Percentiles rank a stretch among this genome's conserved stretches.
Conservation (phyloP, 2,797 vertebrate species). For the Morus bassanus region DNA sequence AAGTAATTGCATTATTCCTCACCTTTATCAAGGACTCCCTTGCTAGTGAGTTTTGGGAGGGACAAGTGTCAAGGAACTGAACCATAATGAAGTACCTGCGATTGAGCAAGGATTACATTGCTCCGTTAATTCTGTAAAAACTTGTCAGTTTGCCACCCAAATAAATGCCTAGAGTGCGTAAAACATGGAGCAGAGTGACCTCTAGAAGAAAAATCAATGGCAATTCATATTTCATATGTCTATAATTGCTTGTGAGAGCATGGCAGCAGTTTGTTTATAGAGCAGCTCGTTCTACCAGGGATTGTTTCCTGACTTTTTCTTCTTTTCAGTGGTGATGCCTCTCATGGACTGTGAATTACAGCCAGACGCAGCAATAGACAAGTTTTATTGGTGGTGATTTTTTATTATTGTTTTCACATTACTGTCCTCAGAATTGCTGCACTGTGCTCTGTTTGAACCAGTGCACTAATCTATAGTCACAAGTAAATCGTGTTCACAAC, state of each 20-base stretch:
- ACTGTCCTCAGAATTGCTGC: slow-evolving; percentile 32
- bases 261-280: slow-evolving; percentile 76
- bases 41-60: slow-evolving; percentile 71
- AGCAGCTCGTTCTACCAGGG: slow-evolving; percentile 34
- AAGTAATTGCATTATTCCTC: slow-evolving; percentile 72
- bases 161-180: slow-evolving; percentile 82
- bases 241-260: slow-evolving; percentile 84
- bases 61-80: slow-evolving; percentile 72
- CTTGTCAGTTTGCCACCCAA: slow-evolving; percentile 79
- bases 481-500: neutral
- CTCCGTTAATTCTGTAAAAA: slow-evolving; percentile 73
- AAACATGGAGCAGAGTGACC: slow-evolving; percentile 79
- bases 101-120: slow-evolving; percentile 73
- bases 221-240: slow-evolving; percentile 89
- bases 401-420: slow-evolving; percentile 37
- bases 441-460: neutral
- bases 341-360: slow-evolving; percentile 15
- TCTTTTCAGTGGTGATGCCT: slow-evolving; percentile 30
- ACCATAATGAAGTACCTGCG: slow-evolving; percentile 74
- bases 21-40: slow-evolving; percentile 68
- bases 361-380: slow-evolving; percentile 49
- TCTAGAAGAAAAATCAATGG: slow-evolving; percentile 85
- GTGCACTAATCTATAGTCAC: slow-evolving; percentile 3
- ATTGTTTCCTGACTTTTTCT: slow-evolving; percentile 57
- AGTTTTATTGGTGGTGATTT: slow-evolving; percentile 18